Base-by-base conservation (phyloP, 2,888 invertebrate genomes). In the Sycophila texana region DNA sequence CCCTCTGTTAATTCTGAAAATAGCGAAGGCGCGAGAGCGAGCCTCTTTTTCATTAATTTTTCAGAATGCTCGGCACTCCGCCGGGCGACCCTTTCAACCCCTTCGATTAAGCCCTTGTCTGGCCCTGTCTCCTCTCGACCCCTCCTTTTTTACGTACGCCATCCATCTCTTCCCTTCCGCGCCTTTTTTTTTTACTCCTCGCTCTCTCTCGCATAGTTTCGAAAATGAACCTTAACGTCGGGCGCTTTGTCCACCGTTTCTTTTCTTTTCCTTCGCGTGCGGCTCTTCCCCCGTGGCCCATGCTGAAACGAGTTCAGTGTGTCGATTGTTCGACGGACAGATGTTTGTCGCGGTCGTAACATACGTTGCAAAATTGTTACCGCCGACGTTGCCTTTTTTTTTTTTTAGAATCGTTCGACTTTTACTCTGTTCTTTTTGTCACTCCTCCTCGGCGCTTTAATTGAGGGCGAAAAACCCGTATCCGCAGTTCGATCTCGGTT, bases 321-420 rank as follows among this genome's bases (percentile, higher is more conserved):
- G 76, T 72, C 79, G 77, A 81, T 81, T 73, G 71, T 82, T 67
- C 74, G 82, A 82, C 83, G 84, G 85, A 86, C 87, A 86, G 85
- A 85, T 86, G 87, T 79, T 74, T 67, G 39, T 39, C 39, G 39
- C 39, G 39, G 39, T 39, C 10, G 39, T 7, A 39, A 7, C 39
- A 10, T 39, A 39, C 39, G 39, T 39, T 39, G 39, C 39, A 39
- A 39, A 39, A 39, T 7, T 10, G 10, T 39, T 10, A 39, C 7
- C 10, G 39, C 10, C 39, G 39, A 39, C 39, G 39, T 39, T 39
- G 39, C 39, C 63, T 0, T 58, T 49, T 51, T 60, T 18, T 61
- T 18, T 61, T 51, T 16, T 20, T n/a, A 4, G 22, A 16, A 77
- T 73, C 80, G 77, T 77, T 82, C 76, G 49, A 70, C n/a, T 53